These are phyloP conservation scores for Thyatira batis DNA, from an alignment of 2,888 invertebrate genomes.

Conservation along the genomic window DNA sequence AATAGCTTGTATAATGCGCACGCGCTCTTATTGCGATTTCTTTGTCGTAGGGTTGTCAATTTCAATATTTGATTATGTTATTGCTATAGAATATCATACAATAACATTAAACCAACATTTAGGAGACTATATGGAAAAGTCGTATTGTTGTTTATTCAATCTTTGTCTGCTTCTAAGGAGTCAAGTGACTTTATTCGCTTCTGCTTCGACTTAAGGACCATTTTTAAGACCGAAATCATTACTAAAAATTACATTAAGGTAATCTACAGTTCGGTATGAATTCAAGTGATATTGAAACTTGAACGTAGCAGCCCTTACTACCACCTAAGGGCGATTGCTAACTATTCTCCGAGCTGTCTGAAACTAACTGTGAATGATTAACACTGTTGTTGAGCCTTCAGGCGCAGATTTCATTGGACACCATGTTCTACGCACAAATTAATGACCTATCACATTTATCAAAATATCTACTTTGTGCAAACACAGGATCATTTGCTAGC, in stretches of 20 bases:
- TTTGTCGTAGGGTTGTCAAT: not conserved
- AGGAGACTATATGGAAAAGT: no score
- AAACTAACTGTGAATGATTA: slow-evolving; percentile 21
- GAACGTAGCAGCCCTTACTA: slow-evolving; percentile 13
- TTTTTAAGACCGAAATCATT: no score
- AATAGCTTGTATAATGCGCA: slow-evolving; percentile 19
- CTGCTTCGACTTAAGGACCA: no score
- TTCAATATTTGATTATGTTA: not conserved
- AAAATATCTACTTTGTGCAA: slow-evolving; percentile 2
- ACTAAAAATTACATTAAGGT: no score
- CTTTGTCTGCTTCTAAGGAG: no score
- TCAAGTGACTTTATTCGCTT: no score
- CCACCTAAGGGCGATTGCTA: slow-evolving; percentile 21
- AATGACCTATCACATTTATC: slow-evolving; percentile 19
- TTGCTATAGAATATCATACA: no score
- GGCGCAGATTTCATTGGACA: slow-evolving; percentile 15
- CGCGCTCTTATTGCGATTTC: slow-evolving; percentile 17
- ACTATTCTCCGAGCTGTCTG: slow-evolving; percentile 18
- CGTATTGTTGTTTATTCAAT: no score
- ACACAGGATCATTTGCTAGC: not conserved
- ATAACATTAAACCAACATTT: no score
- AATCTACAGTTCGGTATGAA: not conserved
- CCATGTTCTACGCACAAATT: slow-evolving; percentile 14
- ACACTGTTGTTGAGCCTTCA: slow-evolving; percentile 18
- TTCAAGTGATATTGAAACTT: not conserved